A percentile compares a stretch with the other conserved stretches of the same genome.
phyloP scores from a whole-genome alignment of 2,113 vertebrate genomes.

The Dolichallabes microphthalmus region DNA sequence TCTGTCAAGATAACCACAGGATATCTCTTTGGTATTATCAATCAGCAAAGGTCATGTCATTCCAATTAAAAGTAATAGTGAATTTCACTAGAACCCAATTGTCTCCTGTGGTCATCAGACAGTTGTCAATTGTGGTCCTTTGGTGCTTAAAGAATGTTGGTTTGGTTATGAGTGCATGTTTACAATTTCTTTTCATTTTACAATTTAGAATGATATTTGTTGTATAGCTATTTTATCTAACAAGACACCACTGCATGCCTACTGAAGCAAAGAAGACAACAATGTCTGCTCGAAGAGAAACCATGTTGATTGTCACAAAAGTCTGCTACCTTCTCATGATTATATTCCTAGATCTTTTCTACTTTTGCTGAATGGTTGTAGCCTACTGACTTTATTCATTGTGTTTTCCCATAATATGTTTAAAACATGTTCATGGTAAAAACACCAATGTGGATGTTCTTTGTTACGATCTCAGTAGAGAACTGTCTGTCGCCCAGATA shows the following conservation, averaged over 20 bases:
- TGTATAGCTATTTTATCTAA: constrained; percentile 70
- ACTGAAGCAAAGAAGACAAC: constrained; percentile 66
- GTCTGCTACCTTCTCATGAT: constrained; percentile 43
- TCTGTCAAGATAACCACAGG: constrained; percentile 44
- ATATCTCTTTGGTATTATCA: constrained; percentile 2
- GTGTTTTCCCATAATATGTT: constrained; percentile 48
- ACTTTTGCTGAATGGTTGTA: constrained; percentile 35
- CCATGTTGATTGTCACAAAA: constrained; percentile 43
- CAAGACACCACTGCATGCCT: constrained; percentile 70
- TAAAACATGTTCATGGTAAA: constrained; percentile 58
- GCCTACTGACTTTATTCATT: constrained; percentile 56
- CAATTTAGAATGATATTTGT: constrained; percentile 63
- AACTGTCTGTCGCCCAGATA: constrained; percentile 22
- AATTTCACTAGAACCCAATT: constrained; percentile 34
- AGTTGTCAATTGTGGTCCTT: constrained; percentile 53
- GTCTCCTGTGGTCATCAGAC: constrained; percentile 45
- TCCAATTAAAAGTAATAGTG: constrained; percentile 13
- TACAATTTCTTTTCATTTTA: constrained; percentile 69
- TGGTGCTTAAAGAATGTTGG: constrained; percentile 47
- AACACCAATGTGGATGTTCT: constrained; percentile 44
- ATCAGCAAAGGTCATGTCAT: constrained; percentile 15
- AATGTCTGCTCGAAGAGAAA: constrained; percentile 50
- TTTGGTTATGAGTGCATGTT: constrained; percentile 73
- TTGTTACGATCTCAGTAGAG: constrained; percentile 27
- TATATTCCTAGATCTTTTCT: constrained; percentile 48